Base-by-base conservation (phyloP, 2,113 vertebrate genomes). In the Halcyon senegalensis region DNA sequence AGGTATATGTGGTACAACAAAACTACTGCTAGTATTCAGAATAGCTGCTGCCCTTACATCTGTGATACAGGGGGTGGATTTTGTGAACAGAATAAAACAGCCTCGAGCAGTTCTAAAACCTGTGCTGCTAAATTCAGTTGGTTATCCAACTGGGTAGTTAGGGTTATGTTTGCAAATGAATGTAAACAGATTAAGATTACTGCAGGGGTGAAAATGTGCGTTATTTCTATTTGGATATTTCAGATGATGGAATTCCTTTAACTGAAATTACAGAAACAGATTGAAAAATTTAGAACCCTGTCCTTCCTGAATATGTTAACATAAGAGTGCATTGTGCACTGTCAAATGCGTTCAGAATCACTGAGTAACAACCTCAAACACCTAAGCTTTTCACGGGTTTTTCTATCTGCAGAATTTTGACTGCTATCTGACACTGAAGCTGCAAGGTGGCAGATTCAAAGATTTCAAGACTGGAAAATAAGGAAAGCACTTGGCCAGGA, bases 271-370 rank as follows among this genome's bases (percentile, higher is more conserved):
- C 39, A 33, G 17, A 67, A 87, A 30, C 3, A 43, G 59, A 3
- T 62, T 33, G 18, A 67, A 33, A 83, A 48, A 33, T 10, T 12
- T 20, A 72, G 30, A 31, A 55, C 11, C 19, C 64, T 66, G 33
- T 53, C 30, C 9, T 72, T 28, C 41, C 25, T 43, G 51, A 53
- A 30, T 60, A 17, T 44, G 14, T 63, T 50, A 75, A 56, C 4
- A 0, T 28, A 51, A 41, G 18, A 2, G 7, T 0, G 0, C 15
- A 4, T 73, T 55, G 17, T 7, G 8, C 28, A 10, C 35, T 37
- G 41, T 37, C 21, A 39, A 13, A 76, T 76, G 58, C 0, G 1
- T n/a, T 76, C 27, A 33, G 63, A 50, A 63, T 68, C 15, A 5
- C 60, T 27, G 9, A 56, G 24, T 41, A 48, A 31, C 31, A 33